These are phyloP conservation scores for Phthorimaea operculella DNA, from an alignment of 1,140 invertebrate genomes.

Conservation along the genomic window DNA sequence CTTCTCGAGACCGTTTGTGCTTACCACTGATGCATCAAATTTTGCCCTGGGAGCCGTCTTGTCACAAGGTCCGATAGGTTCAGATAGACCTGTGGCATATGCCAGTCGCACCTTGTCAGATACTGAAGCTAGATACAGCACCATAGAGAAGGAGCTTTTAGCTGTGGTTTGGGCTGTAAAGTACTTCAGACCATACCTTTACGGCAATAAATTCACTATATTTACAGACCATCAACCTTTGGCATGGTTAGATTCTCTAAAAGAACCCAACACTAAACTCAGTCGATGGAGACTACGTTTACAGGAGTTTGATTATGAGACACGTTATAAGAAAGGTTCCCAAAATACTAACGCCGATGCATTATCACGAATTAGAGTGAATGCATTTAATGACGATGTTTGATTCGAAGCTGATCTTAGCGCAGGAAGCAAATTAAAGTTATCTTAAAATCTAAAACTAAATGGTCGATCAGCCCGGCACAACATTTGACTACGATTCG, in stretches of 20 bases:
- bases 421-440: no score
- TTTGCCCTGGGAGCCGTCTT: conserved; percentile 46
- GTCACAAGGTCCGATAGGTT: conserved; percentile 26
- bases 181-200: conserved; percentile 48
- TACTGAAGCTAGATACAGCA: conserved; percentile 20
- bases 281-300: no score
- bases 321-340: no score
- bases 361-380: no score
- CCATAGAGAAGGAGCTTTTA: conserved; percentile 28
- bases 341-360: no score
- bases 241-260: neutral
- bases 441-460: no score
- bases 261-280: no score
- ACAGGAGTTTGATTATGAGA: neutral
- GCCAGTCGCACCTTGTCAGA: conserved; percentile 30
- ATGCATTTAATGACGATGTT: no score
- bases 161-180: no score
- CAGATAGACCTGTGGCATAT: conserved; percentile 36
- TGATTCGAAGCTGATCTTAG: no score
- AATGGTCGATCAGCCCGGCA: no score
- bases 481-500: no score
- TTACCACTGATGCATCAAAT: conserved; percentile 48
- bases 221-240: conserved; percentile 51
- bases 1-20: conserved; percentile 34
- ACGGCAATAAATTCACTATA: conserved; percentile 57